A percentile compares a stretch with the other conserved stretches of the same genome.
phyloP scores from a whole-genome alignment of 2,113 vertebrate species.

The Brachirus orientalis region DNA sequence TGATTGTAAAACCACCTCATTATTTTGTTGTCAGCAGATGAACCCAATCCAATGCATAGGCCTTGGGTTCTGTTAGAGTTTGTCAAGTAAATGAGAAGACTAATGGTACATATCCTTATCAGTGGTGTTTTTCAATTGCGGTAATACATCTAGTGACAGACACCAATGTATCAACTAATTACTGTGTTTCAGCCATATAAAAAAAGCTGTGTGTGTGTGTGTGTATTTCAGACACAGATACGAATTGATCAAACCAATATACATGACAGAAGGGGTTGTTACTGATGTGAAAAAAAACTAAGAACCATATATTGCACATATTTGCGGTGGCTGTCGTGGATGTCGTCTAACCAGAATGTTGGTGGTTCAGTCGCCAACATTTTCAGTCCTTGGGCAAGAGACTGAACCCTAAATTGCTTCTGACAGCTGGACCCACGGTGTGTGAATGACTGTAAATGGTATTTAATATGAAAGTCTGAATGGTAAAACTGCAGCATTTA shows the following conservation, averaged over 20 bases:
- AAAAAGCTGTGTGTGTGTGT: slow-evolving; percentile 17
- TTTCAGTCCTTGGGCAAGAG: no score
- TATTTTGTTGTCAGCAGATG: slow-evolving; percentile 52
- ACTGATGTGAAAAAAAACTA: not conserved
- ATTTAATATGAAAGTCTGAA: no score
- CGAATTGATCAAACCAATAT: slow-evolving; percentile 28
- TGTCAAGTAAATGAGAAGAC: slow-evolving; percentile 76
- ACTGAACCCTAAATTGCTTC: no score
- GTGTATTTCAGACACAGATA: no score
- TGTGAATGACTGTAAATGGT: no score
- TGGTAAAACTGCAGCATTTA: no score
- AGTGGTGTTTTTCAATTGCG: slow-evolving; percentile 63
- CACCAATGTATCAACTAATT: slow-evolving; percentile 72
- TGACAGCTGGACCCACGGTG: no score
- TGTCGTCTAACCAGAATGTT: no score
- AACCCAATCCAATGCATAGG: slow-evolving; percentile 56
- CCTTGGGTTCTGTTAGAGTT: slow-evolving; percentile 65
- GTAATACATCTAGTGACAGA: slow-evolving; percentile 69
- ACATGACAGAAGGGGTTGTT: slow-evolving; percentile 14
- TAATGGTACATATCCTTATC: slow-evolving; percentile 77
- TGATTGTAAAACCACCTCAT: slow-evolving; percentile 41
- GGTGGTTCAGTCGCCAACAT: no score
- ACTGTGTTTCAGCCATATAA: slow-evolving; percentile 54
- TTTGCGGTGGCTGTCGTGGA: not conserved
- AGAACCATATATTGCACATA: slow-evolving; percentile 4